Percentiles rank a stretch among this genome's conserved stretches.
These are phyloP conservation scores for Rhinopithecus roxellana DNA, from an alignment of 2,113 vertebrate genomes.

Conservation along the genomic window DNA sequence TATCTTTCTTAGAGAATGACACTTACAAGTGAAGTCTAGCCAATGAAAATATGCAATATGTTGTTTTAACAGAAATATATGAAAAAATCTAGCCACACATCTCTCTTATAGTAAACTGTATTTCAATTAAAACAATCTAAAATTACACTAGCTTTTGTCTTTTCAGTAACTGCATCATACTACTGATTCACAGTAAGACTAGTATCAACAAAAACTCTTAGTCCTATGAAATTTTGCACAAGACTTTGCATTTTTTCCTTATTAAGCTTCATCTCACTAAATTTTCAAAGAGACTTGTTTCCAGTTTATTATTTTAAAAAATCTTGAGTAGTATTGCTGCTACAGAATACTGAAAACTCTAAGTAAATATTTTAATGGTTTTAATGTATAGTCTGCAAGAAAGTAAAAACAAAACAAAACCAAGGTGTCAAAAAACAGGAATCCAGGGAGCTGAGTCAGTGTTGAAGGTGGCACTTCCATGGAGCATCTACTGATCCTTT, in stretches of 20 bases:
- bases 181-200: background rate
- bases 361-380: background rate
- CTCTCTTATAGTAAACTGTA: background rate
- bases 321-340: background rate
- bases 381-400: constrained; percentile 12
- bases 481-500: background rate
- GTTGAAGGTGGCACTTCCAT: background rate
- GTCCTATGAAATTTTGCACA: background rate
- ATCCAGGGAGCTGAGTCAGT: background rate
- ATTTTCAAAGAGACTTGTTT: background rate
- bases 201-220: background rate
- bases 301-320: background rate
- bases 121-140: background rate
- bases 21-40: background rate
- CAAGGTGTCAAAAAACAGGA: background rate
- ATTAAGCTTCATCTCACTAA: constrained; percentile 10
- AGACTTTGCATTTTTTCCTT: background rate
- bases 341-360: background rate
- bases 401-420: background rate
- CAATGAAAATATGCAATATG: background rate
- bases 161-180: background rate
- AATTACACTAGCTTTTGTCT: background rate
- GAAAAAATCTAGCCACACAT: background rate
- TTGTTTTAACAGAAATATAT: too few species aligned
- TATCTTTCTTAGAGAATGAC: background rate